Evolutionary conservation across 2,888 invertebrate species (phyloP), one percentile per base, ranked within the genome.

Genomic region (Coenonympha glycerion): DNA sequence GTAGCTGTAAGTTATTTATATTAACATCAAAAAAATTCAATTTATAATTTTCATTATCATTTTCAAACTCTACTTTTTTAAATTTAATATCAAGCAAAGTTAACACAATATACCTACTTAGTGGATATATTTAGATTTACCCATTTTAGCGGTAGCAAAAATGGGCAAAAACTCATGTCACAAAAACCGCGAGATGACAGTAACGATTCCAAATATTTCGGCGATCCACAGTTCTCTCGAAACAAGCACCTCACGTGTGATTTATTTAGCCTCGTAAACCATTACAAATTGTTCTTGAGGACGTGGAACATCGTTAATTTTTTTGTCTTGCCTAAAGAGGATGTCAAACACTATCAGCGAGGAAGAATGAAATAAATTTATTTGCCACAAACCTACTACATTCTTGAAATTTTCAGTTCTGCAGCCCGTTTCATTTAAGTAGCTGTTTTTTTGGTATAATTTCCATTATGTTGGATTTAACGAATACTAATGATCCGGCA

Each of bases 131-230:
- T n/a, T n/a, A n/a, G n/a, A n/a, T n/a, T n/a, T n/a, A n/a, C n/a
- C 71, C 64, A 65, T 31, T 9, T 36, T n/a, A 19, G 59, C 66
- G 62, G 71, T 68, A 69, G 71, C 69, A 60, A 58, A 51, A 44
- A 54, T 47, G 34, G 49, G 75, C 70, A 79, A 82, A 82, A 80
- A 76, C 67, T 56, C 52, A 28, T 42, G 34, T 55, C 34, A 68
- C 73, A 80, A 82, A 84, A 57, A 83, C 64, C 67, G 62, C 66
- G 67, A 78, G 78, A 74, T 84, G 85, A 84, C 82, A 85, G 81
- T 80, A 76, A 73, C 67, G 73, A 73, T 79, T 75, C 70, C 66
- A 85, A 81, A 82, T 79, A 87, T 85, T 81, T 84, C 83, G 72
- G 75, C 82, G 76, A 82, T 82, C 80, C 73, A 60, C 68, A 68